Conservation (phyloP, 2,113 vertebrate genomes). For the Hippocampus barbouri region DNA sequence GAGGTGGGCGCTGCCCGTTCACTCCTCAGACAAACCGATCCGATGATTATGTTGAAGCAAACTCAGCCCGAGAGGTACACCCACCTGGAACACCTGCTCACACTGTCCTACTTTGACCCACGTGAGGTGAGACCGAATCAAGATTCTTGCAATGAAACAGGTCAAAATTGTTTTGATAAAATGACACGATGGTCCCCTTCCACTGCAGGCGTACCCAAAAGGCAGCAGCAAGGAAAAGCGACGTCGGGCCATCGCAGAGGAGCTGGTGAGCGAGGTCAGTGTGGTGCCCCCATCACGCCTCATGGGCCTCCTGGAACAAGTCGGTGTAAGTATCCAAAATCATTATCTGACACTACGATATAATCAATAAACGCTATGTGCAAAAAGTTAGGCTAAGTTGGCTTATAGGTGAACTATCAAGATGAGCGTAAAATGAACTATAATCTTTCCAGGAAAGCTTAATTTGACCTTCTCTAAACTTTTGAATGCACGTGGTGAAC, state of each 20-base stretch:
- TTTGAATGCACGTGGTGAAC: not conserved
- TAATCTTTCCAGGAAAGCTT: not conserved
- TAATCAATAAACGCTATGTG: not conserved
- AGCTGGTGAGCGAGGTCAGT: conserved; percentile 91
- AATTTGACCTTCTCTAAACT: not conserved
- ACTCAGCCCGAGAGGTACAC: conserved; percentile 89
- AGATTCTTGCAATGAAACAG: not conserved
- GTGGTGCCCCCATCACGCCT: conserved; percentile 98
- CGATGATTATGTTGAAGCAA: conserved; percentile 99
- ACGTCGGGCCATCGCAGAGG: conserved; percentile 90
- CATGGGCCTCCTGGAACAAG: conserved; percentile 92
- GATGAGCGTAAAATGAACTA: not conserved
- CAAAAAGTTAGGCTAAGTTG: not conserved
- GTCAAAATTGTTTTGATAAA: not conserved
- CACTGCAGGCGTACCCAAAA: conserved; percentile 85
- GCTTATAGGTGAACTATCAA: not conserved
- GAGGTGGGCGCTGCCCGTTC: conserved; percentile 93
- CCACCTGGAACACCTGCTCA: conserved; percentile 90
- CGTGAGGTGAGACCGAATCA: conserved; percentile 78
- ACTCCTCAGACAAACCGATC: conserved; percentile 90
- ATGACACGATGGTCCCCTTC: not conserved
- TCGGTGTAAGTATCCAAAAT: conserved; percentile 61
- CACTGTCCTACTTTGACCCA: conserved; percentile 92
- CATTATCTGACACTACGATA: not conserved
- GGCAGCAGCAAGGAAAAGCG: conserved; percentile 96